Evolutionary conservation across 2,888 invertebrate species (phyloP), one percentile per base, ranked within the genome.

Genomic region (Amphiduros pacificus): DNA sequence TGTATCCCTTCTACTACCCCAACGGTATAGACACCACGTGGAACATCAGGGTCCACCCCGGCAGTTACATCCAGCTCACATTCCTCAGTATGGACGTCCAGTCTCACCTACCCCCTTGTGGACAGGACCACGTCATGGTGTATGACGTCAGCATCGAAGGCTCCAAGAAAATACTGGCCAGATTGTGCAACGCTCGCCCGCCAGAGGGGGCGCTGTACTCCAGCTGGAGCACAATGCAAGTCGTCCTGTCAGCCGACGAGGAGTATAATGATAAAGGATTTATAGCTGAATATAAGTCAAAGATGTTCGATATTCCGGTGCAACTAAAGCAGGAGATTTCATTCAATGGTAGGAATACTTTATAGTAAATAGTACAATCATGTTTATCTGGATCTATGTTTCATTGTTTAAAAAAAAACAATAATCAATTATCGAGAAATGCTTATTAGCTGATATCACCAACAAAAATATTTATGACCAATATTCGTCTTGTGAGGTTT

Each of bases 71-170:
- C 40, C 71, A 69, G 29, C 58, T 77, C 5, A 73, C 71, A 6
- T 67, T 76, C 51, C 66, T 72, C 48, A 72, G 75, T 61, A 74
- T 77, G 50, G 75, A 75, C 49, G 67, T 77, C 14, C 51, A 63
- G 29, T 26, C 32, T 2, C 20, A 41, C 29, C 28, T 41, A 22
- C 28, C 26, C n/a, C 40, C 54, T 9, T 63, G 63, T 28, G 22
- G 20, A 2, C 22, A 44, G 40, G 63, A 63, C 48, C 31, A 49
- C 20, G 53, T 63, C 20, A 51, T 52, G 31, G 70, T 71, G 29
- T 73, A 73, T 55, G 73, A 74, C 54, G 63, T 77, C 2, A 72
- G 72, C 14, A 68, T 77, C 27, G 72, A 71, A 20, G 75, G 75
- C 40, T 67, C 70, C 0, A 64, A 65, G 6, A 68, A 53, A 1